Percentiles rank a stretch among this genome's conserved stretches.
phyloP scores from a whole-genome alignment of 2,113 vertebrate species.

The Rhinichthys klamathensis region DNA sequence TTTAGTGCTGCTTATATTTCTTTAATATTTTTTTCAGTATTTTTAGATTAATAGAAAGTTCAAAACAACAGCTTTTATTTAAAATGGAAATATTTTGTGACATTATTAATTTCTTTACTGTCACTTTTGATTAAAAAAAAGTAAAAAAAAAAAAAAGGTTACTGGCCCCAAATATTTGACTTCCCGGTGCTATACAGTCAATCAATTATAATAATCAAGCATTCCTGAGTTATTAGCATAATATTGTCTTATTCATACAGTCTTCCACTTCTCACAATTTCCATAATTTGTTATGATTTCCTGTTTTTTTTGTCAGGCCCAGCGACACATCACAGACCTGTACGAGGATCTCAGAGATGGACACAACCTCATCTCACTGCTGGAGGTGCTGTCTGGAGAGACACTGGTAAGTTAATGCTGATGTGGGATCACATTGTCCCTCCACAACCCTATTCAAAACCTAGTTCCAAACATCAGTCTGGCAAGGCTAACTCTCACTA shows the following conservation, averaged over 20 bases:
- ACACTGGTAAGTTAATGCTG: constrained; percentile 82
- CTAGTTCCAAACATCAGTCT: background rate
- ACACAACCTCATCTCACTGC: constrained; percentile 95
- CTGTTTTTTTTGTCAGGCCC: constrained; percentile 72
- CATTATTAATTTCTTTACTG: background rate
- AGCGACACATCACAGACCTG: constrained; percentile 91
- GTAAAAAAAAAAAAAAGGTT: background rate
- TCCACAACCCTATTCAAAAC: background rate
- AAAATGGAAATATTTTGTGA: background rate
- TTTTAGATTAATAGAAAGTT: background rate
- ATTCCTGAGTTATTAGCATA: background rate
- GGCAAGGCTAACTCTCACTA: constrained; percentile 47
- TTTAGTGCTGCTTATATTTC: too few relatives aligned
- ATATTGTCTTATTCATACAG: background rate
- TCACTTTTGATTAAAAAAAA: background rate
- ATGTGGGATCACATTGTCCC: constrained; percentile 8
- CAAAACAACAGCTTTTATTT: background rate
- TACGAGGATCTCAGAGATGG: constrained; percentile 96
- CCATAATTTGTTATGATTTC: background rate
- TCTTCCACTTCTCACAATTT: background rate
- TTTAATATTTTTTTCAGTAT: background rate
- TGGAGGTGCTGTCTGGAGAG: constrained; percentile 95
- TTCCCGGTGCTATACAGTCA: background rate
- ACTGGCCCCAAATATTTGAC: background rate
- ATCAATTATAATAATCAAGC: background rate